phyloP scores from a whole-genome alignment of 2,797 vertebrate species.

The Tauraco hartlaubi region DNA sequence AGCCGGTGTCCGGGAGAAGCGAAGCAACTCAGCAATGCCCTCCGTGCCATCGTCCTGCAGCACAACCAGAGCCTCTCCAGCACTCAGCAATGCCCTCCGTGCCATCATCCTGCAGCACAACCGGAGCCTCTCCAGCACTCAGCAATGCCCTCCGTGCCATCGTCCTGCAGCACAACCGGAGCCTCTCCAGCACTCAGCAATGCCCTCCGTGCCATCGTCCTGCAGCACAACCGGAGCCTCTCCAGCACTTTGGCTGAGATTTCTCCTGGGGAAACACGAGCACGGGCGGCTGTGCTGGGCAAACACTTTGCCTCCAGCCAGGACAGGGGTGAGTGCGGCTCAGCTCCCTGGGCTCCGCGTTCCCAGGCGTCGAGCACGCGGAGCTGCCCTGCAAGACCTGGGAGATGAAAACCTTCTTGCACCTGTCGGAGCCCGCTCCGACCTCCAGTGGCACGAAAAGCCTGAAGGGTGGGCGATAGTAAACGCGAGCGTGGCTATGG shows the following conservation, averaged over 20 bases:
- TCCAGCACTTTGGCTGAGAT: background rate
- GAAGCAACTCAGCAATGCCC: background rate
- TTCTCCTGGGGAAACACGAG: background rate
- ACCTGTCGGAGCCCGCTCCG: background rate
- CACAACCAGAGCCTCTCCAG: too few relatives aligned
- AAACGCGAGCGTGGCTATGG: background rate
- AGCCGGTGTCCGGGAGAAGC: background rate
- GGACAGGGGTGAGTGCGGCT: background rate
- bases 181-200: background rate
- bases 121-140: background rate
- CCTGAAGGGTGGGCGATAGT: background rate
- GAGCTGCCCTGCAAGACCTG: background rate
- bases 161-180: background rate
- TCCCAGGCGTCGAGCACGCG: fast-evolving
- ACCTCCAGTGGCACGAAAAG: background rate
- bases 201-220: too few relatives aligned
- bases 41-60: fast-evolving
- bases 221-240: background rate
- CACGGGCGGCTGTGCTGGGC: background rate
- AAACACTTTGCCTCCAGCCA: fast-evolving
- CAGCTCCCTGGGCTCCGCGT: background rate
- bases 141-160: fast-evolving
- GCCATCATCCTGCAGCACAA: background rate
- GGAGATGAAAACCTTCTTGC: background rate
- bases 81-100: too few relatives aligned